Percentiles rank a stretch among this genome's conserved stretches.
These are phyloP conservation scores for Panthera leo DNA, from an alignment of 2,113 vertebrate species.

Conservation along the genomic window DNA sequence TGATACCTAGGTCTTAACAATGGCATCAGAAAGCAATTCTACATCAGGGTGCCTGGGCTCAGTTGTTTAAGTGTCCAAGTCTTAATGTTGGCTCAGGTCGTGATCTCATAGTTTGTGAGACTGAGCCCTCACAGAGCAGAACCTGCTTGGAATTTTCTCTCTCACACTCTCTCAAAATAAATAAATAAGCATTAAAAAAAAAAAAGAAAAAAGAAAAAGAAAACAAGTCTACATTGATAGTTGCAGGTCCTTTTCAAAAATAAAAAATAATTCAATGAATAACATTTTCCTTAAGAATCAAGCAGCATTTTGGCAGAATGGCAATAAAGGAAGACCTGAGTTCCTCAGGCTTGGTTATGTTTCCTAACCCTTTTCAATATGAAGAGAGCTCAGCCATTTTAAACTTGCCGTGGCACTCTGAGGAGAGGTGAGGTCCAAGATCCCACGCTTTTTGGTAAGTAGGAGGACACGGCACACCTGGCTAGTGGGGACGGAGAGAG, in stretches of 20 bases:
- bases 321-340: background rate
- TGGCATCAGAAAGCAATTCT: background rate
- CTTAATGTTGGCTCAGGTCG: no score
- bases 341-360: background rate
- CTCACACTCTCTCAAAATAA: no score
- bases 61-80: no score
- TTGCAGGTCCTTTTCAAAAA: background rate
- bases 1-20: background rate
- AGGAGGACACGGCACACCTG: background rate
- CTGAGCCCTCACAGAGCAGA: no score
- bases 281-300: conserved; percentile 15
- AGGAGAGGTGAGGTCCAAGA: background rate
- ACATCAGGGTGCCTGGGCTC: no score
- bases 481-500: background rate
- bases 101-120: no score
- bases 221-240: background rate
- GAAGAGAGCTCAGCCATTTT: background rate
- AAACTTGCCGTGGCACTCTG: background rate
- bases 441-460: background rate
- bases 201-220: background rate
- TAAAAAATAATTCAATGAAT: background rate
- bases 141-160: no score
- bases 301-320: background rate
- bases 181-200: no score
- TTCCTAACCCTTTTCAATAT: background rate